Evolutionary conservation across 2,888 invertebrate species (phyloP).

Genomic region (Sinohyriopsis cumingii): DNA sequence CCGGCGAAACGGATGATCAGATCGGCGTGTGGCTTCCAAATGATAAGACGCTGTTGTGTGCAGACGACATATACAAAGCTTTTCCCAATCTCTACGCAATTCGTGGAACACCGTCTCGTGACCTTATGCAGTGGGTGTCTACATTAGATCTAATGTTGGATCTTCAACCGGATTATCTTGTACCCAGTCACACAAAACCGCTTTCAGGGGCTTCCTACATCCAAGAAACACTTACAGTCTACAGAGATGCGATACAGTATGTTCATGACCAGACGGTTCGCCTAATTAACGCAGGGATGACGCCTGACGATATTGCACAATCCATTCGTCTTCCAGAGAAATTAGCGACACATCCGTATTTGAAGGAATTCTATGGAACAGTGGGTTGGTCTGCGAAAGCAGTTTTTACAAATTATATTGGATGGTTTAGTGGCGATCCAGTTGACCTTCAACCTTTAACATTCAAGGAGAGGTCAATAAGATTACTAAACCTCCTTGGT

Average conservation of each 20-base stretch:
- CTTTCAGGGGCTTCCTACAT: slow-evolving; percentile 46
- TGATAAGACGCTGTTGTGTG: slow-evolving; percentile 53
- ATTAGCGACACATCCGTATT: slow-evolving; percentile 47
- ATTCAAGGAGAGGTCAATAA: slow-evolving; percentile 39
- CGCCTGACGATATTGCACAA: slow-evolving; percentile 61
- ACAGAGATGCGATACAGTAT: slow-evolving; percentile 63
- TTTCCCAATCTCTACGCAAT: slow-evolving; percentile 68
- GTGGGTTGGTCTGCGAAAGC: slow-evolving; percentile 60
- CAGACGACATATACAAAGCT: slow-evolving; percentile 61
- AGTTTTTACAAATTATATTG: slow-evolving; percentile 47
- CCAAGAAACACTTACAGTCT: slow-evolving; percentile 36
- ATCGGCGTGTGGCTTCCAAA: slow-evolving; percentile 64
- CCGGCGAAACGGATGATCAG: slow-evolving; percentile 66
- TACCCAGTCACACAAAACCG: slow-evolving; percentile 63
- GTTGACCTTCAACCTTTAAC: slow-evolving; percentile 49
- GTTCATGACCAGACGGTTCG: slow-evolving; percentile 65
- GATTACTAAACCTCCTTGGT: slow-evolving; percentile 47
- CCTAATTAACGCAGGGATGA: slow-evolving; percentile 58
- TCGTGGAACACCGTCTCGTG: slow-evolving; percentile 55
- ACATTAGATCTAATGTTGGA: slow-evolving; percentile 61
- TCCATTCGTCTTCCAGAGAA: slow-evolving; percentile 50
- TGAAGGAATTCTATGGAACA: slow-evolving; percentile 64
- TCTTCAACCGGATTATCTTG: slow-evolving; percentile 51
- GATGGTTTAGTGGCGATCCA: slow-evolving; percentile 59
- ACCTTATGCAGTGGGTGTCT: slow-evolving; percentile 52